Conservation (phyloP, 2,797 vertebrate genomes). For the Lycodopsis pacificus region DNA sequence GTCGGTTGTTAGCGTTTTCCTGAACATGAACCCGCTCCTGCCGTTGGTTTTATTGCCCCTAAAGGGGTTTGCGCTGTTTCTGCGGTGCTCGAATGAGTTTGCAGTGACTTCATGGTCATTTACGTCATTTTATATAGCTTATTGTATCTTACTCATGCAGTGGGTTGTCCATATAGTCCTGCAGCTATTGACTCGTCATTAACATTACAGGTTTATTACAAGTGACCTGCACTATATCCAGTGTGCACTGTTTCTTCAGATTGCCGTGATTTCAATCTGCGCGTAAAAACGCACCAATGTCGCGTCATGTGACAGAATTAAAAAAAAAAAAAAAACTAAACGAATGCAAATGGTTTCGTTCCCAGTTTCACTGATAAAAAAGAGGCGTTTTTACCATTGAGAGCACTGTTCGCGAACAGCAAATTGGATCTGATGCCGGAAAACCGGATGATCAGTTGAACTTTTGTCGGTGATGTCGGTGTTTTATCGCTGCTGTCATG, state of each 20-base stretch:
- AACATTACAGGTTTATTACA: not conserved
- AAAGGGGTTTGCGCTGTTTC: not conserved
- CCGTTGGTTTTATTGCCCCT: not conserved
- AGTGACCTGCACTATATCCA: too few species aligned
- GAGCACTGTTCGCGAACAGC: constrained; percentile 18
- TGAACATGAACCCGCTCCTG: not conserved
- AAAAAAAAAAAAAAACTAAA: constrained; percentile 14
- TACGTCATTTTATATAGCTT: not conserved
- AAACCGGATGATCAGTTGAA: constrained; percentile 35
- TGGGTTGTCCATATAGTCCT: not conserved
- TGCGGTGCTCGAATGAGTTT: constrained; percentile 5
- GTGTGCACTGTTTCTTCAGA: not conserved
- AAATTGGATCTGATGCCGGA: constrained; percentile 18
- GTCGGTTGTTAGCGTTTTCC: not conserved
- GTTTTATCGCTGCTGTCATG: constrained; percentile 40
- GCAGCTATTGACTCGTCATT: not conserved
- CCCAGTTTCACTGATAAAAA: not conserved
- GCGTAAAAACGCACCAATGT: constrained; percentile 47
- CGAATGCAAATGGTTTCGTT: not conserved
- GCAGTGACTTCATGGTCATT: constrained; percentile 1
- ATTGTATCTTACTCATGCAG: not conserved
- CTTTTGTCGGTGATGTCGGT: constrained; percentile 18
- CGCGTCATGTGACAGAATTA: constrained; percentile 18
- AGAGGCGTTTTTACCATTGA: not conserved
- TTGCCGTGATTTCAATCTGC: not conserved